These are phyloP conservation scores for Apocrypta bakeri DNA, from an alignment of 1,140 invertebrate genomes.

Conservation along the genomic window DNA sequence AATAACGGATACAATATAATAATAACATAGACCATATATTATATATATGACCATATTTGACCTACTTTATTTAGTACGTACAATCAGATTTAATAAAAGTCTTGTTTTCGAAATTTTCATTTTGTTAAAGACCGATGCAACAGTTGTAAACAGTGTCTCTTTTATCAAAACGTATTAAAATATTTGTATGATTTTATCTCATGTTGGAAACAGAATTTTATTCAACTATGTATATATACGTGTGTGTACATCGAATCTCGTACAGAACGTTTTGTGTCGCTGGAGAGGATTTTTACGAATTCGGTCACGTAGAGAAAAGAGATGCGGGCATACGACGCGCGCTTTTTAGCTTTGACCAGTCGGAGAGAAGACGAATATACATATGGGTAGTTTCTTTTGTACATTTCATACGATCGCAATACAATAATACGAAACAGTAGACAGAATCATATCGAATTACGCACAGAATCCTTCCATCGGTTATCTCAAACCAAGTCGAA, in stretches of 20 bases:
- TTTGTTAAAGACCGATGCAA: no score
- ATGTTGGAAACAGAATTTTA: no score
- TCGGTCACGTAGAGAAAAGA: neutral
- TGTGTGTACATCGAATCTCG: neutral
- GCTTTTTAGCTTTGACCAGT: neutral
- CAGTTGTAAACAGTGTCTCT: no score
- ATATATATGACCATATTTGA: no score
- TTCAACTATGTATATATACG: neutral
- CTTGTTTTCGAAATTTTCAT: no score
- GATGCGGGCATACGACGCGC: no score
- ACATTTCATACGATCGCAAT: neutral
- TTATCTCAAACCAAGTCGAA: neutral
- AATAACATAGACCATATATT: no score
- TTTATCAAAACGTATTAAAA: no score
- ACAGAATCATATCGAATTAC: neutral
- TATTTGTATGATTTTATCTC: no score
- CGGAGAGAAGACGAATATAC: neutral
- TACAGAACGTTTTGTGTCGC: neutral
- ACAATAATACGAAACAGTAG: neutral
- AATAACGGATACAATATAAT: no score
- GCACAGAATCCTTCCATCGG: neutral
- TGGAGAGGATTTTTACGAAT: neutral
- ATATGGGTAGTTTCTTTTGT: neutral
- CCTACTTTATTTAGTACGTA: no score
- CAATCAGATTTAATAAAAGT: no score